Evolutionary conservation across 2,888 invertebrate genomes (phyloP).

Genomic region (Leptinotarsa rubiginosa): DNA sequence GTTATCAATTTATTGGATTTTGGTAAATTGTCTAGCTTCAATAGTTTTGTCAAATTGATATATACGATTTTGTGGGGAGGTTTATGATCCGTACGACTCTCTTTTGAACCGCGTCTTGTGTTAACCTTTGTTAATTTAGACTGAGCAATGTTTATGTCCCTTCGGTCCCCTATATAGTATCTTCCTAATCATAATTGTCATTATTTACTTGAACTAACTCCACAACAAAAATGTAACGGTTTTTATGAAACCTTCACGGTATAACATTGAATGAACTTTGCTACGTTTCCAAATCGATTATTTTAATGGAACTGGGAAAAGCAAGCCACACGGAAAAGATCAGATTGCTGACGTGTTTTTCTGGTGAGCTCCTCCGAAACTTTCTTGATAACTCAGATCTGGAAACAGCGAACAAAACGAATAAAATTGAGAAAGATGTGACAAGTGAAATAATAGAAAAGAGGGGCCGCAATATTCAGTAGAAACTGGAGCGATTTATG

Average conservation of each 20-base stretch:
- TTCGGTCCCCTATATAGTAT: no score
- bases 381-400: conserved; percentile 14
- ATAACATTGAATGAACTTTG: not conserved
- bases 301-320: not conserved
- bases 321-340: not conserved
- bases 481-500: conserved; percentile 6
- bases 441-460: conserved; percentile 39
- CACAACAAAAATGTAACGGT: no score
- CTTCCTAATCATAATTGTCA: no score
- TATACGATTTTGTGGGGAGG: no score
- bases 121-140: no score
- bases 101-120: no score
- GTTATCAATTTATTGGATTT: no score
- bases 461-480: conserved; percentile 35
- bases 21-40: no score
- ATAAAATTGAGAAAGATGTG: conserved; percentile 49
- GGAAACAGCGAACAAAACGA: conserved; percentile 25
- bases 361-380: conserved; percentile 3
- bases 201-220: not conserved
- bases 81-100: no score
- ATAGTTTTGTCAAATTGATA: no score
- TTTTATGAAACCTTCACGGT: no score
- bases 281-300: not conserved
- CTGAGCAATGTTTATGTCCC: no score
- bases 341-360: conserved; percentile 3